Base-by-base conservation (phyloP, 2,888 invertebrate species). In the Mechanitis mazaeus region DNA sequence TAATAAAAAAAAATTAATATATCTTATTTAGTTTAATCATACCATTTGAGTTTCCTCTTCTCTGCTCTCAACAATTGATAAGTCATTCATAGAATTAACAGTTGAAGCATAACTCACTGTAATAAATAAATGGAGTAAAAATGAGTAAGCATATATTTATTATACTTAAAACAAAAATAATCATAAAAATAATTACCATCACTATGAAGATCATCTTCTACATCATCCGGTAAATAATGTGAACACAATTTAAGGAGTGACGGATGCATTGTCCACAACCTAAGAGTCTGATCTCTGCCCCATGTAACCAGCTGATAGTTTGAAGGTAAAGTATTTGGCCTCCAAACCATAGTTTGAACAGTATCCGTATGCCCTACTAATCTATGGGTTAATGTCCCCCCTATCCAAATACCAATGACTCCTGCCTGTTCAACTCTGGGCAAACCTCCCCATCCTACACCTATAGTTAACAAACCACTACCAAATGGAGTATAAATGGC, bases 361-460 rank as follows among this genome's bases (percentile, higher is more conserved):
- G 97, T 97, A 87, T 98, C 98, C 6, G 95, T 95, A 76, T 98
- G 98, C 0, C 98, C 98, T n/a, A 96, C 94, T 80, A 98, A 95
- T 38, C 97, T 95, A 78, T 97, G 97, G 54, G 97, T 94, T 1
- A 97, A 94, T 50, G 94, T 85, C 1, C 90, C 90, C 11, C 86
- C 85, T 11, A 90, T 90, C 91, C 91, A 91, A 46, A 91, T 85
- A n/a, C 90, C 91, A 50, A 91, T 89, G 1, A 90, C 91, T 2
- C 91, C 91, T 54, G 93, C 93, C 72, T 94, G 93, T 80, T 98
- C 98, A 0, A 96, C 97, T 66, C 97, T 91, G 0, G 90, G 89
- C 65, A 91, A 71, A 33, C 97, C 93, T 71, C 97, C 91, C 88
- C 97, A 97, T 0, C 98, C 98, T 31, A 98, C 96, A 45, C 97